phyloP scores from a whole-genome alignment of 2,888 invertebrate genomes.

The Coenonympha glycerion region DNA sequence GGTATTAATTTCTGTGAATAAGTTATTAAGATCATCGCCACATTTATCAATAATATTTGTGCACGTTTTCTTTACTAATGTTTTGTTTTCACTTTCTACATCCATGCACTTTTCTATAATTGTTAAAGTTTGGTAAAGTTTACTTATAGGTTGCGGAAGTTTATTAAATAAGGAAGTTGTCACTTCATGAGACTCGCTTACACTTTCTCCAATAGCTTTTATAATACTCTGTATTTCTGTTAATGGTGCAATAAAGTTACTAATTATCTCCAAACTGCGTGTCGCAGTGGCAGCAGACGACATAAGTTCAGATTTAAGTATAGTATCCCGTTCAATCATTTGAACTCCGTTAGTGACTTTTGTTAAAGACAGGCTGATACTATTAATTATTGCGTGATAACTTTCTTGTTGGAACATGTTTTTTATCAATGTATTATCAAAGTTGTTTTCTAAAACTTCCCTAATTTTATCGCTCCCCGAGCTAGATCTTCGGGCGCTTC shows the following conservation, averaged over 20 bases:
- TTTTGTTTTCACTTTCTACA: conserved; percentile 79
- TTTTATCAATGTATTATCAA: conserved; percentile 18
- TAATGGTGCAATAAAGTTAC: conserved; percentile 77
- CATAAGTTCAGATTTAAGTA: conserved; percentile 79
- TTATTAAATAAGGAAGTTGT: conserved; percentile 74
- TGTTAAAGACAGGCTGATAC: conserved; percentile 47
- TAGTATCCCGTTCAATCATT: conserved; percentile 79
- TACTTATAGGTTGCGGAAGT: conserved; percentile 76
- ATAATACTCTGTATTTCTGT: conserved; percentile 79
- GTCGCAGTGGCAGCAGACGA: conserved; percentile 80
- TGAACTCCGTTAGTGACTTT: conserved; percentile 75
- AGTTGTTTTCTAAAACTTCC: conserved; percentile 45
- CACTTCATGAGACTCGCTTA: conserved; percentile 51
- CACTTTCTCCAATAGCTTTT: conserved; percentile 68
- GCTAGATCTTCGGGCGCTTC: conserved; percentile 61
- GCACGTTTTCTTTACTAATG: conserved; percentile 81
- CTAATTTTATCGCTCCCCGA: conserved; percentile 61
- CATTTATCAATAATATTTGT: conserved; percentile 79
- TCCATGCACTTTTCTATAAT: conserved; percentile 82
- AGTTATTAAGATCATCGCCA: conserved; percentile 72
- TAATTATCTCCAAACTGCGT: conserved; percentile 79
- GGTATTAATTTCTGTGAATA: conserved; percentile 60
- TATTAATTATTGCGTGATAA: conserved; percentile 42
- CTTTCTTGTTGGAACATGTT: conserved; percentile 35
- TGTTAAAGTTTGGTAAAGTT: conserved; percentile 79